Conservation (phyloP, 2,113 vertebrate genomes). For the Hymenochirus boettgeri region DNA sequence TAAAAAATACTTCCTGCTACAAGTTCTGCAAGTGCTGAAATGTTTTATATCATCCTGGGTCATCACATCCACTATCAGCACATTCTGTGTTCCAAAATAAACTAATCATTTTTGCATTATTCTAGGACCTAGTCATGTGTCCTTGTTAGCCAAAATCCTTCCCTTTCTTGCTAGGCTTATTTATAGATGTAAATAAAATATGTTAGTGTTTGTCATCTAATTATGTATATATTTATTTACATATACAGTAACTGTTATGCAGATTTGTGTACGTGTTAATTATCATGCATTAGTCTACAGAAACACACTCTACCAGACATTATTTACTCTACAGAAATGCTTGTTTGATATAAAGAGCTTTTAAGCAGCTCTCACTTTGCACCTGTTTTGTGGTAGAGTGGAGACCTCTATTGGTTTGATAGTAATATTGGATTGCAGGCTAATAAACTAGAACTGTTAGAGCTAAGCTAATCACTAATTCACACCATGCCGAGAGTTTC, state of each 20-base stretch:
- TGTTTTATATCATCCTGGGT: no score
- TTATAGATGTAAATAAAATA: no score
- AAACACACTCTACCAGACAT: background rate
- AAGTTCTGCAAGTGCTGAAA: no score
- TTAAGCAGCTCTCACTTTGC: constrained; percentile 49
- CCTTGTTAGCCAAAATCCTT: no score
- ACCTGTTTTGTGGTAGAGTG: constrained; percentile 76
- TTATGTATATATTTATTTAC: background rate
- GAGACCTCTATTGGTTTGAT: constrained; percentile 83
- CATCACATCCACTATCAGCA: no score
- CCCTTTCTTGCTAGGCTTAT: no score
- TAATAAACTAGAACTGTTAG: background rate
- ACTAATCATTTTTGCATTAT: no score
- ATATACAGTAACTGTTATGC: background rate
- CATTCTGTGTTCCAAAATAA: no score
- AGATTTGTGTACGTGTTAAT: background rate
- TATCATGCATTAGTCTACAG: background rate
- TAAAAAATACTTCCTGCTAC: no score
- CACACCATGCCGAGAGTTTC: no score
- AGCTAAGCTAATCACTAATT: background rate
- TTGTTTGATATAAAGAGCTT: constrained; percentile 11
- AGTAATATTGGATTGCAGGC: constrained; percentile 7
- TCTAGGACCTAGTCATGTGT: no score
- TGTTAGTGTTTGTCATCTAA: background rate
- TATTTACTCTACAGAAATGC: constrained; percentile 7